Evolutionary conservation across 2,888 invertebrate genomes (phyloP), one percentile per base, ranked within the genome.

Genomic region (Alviniconcha strummeri): DNA sequence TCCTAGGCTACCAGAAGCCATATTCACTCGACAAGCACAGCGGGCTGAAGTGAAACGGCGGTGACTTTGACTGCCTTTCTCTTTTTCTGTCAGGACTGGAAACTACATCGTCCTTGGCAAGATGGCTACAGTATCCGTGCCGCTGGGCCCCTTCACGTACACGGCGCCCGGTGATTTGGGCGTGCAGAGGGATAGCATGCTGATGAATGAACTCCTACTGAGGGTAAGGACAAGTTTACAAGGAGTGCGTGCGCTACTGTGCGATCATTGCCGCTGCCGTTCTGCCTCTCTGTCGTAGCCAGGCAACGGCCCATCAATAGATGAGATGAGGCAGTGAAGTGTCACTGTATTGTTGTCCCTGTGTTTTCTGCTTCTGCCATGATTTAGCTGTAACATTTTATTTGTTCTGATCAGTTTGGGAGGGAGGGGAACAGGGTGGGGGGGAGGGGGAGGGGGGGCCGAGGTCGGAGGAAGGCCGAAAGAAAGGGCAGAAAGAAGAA

Each of bases 151-250:
- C 0, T 93, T 87, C 85, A 84, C 87, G 7, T 87, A 88, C 80
- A 93, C 92, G 15, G 92, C 92, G 76, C 90, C 93, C 6, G 93
- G 93, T 9, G 89, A 91, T 81, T 87, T 93, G 13, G 93, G 93
- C 36, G 85, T 87, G 15, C 90, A 92, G 82, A 86, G 93, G 56
- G 91, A 92, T 54, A 90, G 92, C 7, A 93, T 93, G 93, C 88
- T 93, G 13, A 86, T 89, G 82, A 93, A 93, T 86, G 91, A 93
- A 87, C 90, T 93, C 75, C 89, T 92, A 69, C 85, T 92, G 80
- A 86, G 92, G 89, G 93, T 93, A 90, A 89, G 92, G 6, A 36
- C 52, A 69, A 69, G 69, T 60, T 60, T 1, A 60, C 8, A 60
- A 1, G 4, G 36, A 60, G 13, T 11, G 60, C 60, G 60, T 60